A percentile compares a stretch with the other conserved stretches of the same genome.
Evolutionary conservation across 2,113 vertebrate genomes (phyloP).

Genomic region (Gorsachius goisagi): DNA sequence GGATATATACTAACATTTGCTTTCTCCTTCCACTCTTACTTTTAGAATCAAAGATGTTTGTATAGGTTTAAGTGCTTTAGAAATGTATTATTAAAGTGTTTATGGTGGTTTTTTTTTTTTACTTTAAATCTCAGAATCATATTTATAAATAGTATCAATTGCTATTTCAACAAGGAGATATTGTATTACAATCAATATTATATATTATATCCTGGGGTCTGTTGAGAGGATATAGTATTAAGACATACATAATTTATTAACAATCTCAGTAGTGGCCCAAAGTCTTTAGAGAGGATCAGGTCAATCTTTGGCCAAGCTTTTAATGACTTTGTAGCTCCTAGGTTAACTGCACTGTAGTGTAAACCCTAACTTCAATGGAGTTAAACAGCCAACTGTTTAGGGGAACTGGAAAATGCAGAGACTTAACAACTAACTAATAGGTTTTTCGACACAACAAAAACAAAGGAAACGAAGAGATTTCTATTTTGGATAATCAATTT

Average conservation of each 20-base stretch:
- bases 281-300: not conserved
- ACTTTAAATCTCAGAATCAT: not conserved
- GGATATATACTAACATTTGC: not conserved
- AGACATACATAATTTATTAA: constrained; percentile 13
- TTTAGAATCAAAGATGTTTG: not conserved
- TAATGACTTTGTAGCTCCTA: not conserved
- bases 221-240: not conserved
- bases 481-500: constrained; percentile 59
- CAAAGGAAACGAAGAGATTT: constrained; percentile 36
- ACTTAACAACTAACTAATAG: not conserved
- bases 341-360: not conserved
- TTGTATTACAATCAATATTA: not conserved
- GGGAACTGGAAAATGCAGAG: not conserved
- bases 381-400: not conserved
- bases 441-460: constrained; percentile 36
- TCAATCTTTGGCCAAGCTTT: not conserved
- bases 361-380: not conserved
- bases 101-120: not conserved
- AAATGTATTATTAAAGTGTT: not conserved
- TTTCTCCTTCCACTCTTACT: not conserved
- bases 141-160: not conserved
- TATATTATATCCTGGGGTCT: not conserved
- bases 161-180: not conserved
- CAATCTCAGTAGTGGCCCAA: not conserved
- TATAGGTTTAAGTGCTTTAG: not conserved